Evolutionary conservation across 2,797 vertebrate genomes (phyloP), one percentile per base, ranked within the genome.

Genomic region (Chromobotia macracanthus): DNA sequence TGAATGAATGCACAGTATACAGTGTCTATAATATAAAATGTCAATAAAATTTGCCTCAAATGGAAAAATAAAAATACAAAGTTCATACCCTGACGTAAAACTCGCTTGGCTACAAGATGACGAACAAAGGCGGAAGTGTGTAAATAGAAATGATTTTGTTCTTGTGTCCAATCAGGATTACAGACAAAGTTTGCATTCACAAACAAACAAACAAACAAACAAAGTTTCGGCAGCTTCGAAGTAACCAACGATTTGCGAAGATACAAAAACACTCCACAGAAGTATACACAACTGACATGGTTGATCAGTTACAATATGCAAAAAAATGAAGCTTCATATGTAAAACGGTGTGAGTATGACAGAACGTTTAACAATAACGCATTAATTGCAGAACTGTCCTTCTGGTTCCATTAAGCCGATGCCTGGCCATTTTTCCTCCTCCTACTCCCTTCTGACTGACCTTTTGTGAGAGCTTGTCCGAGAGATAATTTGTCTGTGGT

Each of bases 241-340:
- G 63, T 84, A 75, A 73, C 51, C 21, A 82, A 41, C 69, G 67
- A 75, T 77, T 81, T 80, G 87, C 84, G 84, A 87, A 87, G 87
- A 90, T 91, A 91, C 88, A 91, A 86, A 86, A 74, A 82, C 89
- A 91, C 85, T 48, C 81, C 90, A 89, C 88, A 88, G 89, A 84
- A 85, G 85, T 93, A 92, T 92, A 86, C 92, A 92, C 89, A 92
- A 91, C 91, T 90, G 90, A 88, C 90, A 92, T 83, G 84, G 82
- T 87, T 85, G 83, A 88, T 88, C 80, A 88, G 86, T 89, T 88
- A 89, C 89, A 88, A 87, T 86, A 86, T 87, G 86, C 87, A 75
- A 87, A 84, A 41, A 53, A 87, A 80, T 71, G 80, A 89, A 88
- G 84, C 86, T 86, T 87, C 13, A 18, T 23, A 21, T 11, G 87